Evolutionary conservation across 2,113 vertebrate species (phyloP).

Genomic region (Mastomys natalensis): DNA sequence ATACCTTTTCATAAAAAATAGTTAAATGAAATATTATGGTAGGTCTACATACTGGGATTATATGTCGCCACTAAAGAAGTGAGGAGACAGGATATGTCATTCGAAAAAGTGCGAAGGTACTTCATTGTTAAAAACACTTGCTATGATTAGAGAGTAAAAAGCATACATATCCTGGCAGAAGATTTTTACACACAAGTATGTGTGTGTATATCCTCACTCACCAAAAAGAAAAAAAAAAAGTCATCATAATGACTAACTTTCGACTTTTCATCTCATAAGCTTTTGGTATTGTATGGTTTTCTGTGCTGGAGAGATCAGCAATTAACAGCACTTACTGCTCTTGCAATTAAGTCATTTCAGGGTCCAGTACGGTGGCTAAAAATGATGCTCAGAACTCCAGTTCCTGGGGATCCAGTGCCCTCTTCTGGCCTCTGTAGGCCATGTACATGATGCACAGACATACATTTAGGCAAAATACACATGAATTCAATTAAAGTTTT

Average conservation of each 20-base stretch:
- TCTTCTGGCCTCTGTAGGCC: neutral
- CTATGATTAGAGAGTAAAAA: slow-evolving; percentile 10
- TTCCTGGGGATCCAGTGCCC: neutral
- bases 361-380: neutral
- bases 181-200: neutral
- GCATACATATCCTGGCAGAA: neutral
- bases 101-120: neutral
- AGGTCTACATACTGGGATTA: neutral
- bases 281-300: neutral
- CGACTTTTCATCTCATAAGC: neutral
- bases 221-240: neutral
- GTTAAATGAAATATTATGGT: slow-evolving; percentile 5
- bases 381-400: neutral
- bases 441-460: neutral
- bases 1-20: neutral
- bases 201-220: neutral
- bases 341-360: neutral
- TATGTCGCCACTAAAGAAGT: neutral
- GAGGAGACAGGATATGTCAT: neutral
- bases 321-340: neutral
- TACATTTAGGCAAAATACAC: neutral
- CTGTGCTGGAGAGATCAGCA: neutral
- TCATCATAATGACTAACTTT: neutral
- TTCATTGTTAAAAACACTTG: neutral
- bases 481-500: neutral